A percentile compares a stretch with the other conserved stretches of the same genome.
Evolutionary conservation across 2,888 invertebrate species (phyloP).

Genomic region (Pocota personata): DNA sequence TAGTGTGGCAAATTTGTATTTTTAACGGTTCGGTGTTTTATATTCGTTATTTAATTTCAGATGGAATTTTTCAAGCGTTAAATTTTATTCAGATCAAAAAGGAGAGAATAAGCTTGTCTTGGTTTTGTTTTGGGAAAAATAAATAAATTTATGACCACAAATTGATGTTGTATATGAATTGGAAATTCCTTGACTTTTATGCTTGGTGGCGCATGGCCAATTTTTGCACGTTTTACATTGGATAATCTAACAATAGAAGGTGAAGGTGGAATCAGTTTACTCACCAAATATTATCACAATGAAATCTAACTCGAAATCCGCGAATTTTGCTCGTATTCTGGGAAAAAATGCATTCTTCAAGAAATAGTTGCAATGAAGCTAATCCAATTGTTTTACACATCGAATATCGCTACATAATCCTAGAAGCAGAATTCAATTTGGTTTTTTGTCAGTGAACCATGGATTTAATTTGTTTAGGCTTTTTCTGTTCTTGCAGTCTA

Average conservation of each 20-base stretch:
- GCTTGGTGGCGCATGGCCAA: not conserved
- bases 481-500: no score
- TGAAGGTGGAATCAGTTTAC: not conserved
- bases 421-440: no score
- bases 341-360: no score
- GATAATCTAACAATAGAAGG: not conserved
- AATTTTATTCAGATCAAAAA: not conserved
- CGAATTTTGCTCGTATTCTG: not conserved
- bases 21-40: conserved; percentile 19
- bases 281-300: not conserved
- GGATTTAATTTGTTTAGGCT: no score
- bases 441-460: no score
- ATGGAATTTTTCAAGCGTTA: not conserved
- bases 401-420: no score
- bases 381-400: no score
- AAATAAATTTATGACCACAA: not conserved
- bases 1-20: not conserved
- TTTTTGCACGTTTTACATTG: not conserved
- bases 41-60: not conserved
- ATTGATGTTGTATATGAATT: not conserved
- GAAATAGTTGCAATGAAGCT: not conserved
- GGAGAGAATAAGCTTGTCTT: not conserved
- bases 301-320: no score
- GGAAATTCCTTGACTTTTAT: conserved; percentile 6
- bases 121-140: not conserved